phyloP scores from a whole-genome alignment of 2,888 invertebrate species.

The Seira ritae region DNA sequence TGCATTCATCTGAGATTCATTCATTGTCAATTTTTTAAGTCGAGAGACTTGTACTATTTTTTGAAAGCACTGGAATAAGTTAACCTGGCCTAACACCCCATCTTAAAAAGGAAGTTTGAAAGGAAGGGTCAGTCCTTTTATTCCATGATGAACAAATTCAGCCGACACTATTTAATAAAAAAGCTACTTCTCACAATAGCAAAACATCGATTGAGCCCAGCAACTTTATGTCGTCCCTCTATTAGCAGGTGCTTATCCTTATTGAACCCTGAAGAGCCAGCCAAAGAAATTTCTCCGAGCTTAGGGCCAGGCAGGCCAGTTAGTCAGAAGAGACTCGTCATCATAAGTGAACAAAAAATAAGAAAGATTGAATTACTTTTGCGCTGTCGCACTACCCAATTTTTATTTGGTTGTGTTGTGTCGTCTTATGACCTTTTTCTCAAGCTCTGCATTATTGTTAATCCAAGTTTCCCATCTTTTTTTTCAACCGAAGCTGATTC shows the following conservation, averaged over 20 bases:
- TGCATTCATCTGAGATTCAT: slow-evolving; percentile 22
- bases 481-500: background rate
- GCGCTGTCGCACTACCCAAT: slow-evolving; percentile 1
- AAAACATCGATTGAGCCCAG: slow-evolving; percentile 32
- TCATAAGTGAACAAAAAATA: slow-evolving; percentile 10
- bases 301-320: background rate
- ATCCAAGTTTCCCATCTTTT: slow-evolving; percentile 47
- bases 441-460: slow-evolving; percentile 38
- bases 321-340: slow-evolving; percentile 1
- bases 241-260: slow-evolving; percentile 49
- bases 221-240: slow-evolving; percentile 9
- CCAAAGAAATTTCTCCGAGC: background rate
- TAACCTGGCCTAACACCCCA: background rate
- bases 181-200: slow-evolving; percentile 6
- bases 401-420: background rate
- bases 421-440: slow-evolving; percentile 54
- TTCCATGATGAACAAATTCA: slow-evolving; percentile 14
- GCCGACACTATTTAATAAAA: slow-evolving; percentile 37
- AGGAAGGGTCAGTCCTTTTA: slow-evolving; percentile 41
- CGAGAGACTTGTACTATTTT: slow-evolving; percentile 2
- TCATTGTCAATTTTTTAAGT: slow-evolving; percentile 27
- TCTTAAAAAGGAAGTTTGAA: background rate
- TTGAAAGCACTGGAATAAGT: slow-evolving; percentile 10
- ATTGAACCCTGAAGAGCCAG: slow-evolving; percentile 33
- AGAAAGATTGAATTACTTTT: slow-evolving; percentile 36